phyloP scores from a whole-genome alignment of 37 sponge, comb jelly and placozoan genomes.

The Eunapius fragilis region DNA sequence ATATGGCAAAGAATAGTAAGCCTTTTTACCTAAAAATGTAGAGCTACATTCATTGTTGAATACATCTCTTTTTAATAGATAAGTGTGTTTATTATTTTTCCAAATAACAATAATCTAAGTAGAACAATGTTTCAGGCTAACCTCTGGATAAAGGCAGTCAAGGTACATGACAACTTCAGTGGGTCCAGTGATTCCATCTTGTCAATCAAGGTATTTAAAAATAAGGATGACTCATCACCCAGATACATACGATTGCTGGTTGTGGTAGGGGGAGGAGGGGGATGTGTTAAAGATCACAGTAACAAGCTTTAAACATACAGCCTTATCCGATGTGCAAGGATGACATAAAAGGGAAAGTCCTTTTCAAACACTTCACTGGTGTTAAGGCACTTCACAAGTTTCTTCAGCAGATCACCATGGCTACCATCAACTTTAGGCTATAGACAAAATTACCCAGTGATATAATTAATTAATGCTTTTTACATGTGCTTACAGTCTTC shows the following conservation, averaged over 20 bases:
- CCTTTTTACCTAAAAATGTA: too few relatives aligned
- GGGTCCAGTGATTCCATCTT: conserved; percentile 6
- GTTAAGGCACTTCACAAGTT: conserved; percentile 12
- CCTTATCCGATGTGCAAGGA: conserved; percentile 39
- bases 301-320: conserved; percentile 13
- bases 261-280: neutral
- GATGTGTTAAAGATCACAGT: too few relatives aligned
- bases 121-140: neutral
- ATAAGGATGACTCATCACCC: conserved; percentile 43
- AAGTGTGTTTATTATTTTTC: too few relatives aligned
- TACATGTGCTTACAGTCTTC: neutral
- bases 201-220: conserved; percentile 32
- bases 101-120: too few relatives aligned
- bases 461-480: neutral
- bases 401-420: conserved; percentile 39
- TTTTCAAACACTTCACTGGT: neutral
- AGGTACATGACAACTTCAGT: neutral
- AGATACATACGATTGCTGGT: conserved; percentile 14
- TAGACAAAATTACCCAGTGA: neutral
- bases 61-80: too few relatives aligned
- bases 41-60: too few relatives aligned
- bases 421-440: conserved; percentile 37
- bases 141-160: neutral
- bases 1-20: too few relatives aligned
- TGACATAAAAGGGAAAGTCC: conserved; percentile 60